Evolutionary conservation across 2,797 vertebrate species (phyloP).

Genomic region (Aphelocoma californica): DNA sequence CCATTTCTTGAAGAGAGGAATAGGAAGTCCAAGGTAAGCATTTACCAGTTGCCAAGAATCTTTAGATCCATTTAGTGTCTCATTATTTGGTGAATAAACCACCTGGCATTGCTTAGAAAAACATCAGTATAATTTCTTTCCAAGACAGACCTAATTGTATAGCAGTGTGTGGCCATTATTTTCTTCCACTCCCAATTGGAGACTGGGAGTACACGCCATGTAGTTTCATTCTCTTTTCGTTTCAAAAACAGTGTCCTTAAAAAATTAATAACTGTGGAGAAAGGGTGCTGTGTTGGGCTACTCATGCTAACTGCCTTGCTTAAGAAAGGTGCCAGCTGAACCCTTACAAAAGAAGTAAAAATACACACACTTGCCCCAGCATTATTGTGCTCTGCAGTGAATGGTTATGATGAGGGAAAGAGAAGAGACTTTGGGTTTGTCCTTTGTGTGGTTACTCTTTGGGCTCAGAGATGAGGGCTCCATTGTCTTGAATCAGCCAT

Average conservation of each 20-base stretch:
- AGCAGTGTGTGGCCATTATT: not conserved
- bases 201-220: not conserved
- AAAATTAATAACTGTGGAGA: not conserved
- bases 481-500: not conserved
- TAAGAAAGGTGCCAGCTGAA: not conserved
- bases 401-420: constrained; percentile 1
- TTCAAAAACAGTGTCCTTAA: not conserved
- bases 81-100: constrained; percentile 46
- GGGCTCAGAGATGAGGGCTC: not conserved
- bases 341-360: constrained; percentile 20
- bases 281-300: not conserved
- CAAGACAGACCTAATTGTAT: not conserved
- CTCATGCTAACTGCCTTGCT: not conserved
- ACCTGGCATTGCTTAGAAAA: constrained; percentile 28
- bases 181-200: not conserved
- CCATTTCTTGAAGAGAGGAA: not conserved
- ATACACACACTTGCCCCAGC: not conserved
- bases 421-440: not conserved
- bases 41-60: not conserved
- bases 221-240: not conserved
- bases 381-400: not conserved
- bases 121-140: constrained; percentile 5
- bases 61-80: constrained; percentile 52
- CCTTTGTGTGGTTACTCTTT: not conserved
- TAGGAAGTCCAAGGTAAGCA: constrained; percentile 24